Conservation (phyloP, 2,797 vertebrate genomes). For the Triplophysa yarkandensis region DNA sequence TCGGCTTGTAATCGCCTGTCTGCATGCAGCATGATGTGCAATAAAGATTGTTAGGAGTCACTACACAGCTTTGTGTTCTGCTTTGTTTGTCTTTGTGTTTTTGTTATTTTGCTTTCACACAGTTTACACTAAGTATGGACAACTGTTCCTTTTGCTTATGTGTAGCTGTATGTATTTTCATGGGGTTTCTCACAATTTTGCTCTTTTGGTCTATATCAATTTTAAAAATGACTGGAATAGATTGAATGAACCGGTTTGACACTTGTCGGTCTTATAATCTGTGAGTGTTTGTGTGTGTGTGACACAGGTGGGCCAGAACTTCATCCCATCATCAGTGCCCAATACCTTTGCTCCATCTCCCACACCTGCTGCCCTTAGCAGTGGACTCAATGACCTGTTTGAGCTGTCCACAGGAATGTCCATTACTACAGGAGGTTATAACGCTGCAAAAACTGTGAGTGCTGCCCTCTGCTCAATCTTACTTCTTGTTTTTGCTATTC, state of each 20-base stretch:
- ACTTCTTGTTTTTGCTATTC: too few relatives aligned
- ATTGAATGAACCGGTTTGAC: background rate
- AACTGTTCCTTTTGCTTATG: background rate
- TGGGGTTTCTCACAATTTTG: background rate
- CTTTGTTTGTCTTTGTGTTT: conserved; percentile 6
- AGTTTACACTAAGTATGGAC: background rate
- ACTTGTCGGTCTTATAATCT: background rate
- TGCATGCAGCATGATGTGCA: conserved; percentile 31
- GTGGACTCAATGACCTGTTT: conserved; percentile 94
- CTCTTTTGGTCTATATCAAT: too few relatives aligned
- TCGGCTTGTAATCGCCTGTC: conserved; percentile 54
- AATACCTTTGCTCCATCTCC: conserved; percentile 96
- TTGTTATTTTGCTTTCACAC: background rate
- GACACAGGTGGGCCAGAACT: conserved; percentile 92
- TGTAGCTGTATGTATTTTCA: background rate
- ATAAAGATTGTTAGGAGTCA: conserved; percentile 23
- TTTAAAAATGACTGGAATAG: too few relatives aligned
- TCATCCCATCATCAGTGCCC: conserved; percentile 93
- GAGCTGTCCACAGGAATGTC: conserved; percentile 94
- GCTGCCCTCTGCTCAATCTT: conserved; percentile 4
- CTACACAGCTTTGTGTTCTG: background rate
- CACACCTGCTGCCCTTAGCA: conserved; percentile 90
- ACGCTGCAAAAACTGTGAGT: conserved; percentile 89
- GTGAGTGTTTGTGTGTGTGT: conserved; percentile 27
- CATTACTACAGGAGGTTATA: conserved; percentile 88